Evolutionary conservation across 2,888 invertebrate species (phyloP).

Genomic region (Drosophila merina): DNA sequence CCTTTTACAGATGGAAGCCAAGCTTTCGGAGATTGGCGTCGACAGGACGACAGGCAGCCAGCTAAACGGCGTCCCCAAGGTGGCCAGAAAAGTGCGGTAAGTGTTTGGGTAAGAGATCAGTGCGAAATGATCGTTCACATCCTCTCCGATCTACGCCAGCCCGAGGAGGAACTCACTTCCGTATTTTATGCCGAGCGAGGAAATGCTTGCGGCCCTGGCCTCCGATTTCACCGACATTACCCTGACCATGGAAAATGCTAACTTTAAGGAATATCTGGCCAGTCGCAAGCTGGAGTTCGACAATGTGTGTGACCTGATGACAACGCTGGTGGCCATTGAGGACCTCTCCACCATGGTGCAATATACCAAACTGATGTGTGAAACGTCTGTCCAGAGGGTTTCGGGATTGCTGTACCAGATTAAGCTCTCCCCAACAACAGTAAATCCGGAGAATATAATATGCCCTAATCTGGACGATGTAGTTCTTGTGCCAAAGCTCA

Average conservation of each 20-base stretch:
- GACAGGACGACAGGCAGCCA: too few relatives aligned
- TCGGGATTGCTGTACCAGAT: conserved; percentile 22
- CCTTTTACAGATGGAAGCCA: conserved; percentile 26
- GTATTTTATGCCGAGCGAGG: conserved; percentile 34
- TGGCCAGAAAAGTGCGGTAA: background rate
- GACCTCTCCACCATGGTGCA: conserved; percentile 65
- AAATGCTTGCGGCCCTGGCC: conserved; percentile 43
- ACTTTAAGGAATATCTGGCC: conserved; percentile 51
- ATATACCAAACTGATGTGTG: conserved; percentile 54
- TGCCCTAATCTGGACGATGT: conserved; percentile 60
- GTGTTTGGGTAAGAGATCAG: background rate
- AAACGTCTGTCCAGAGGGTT: conserved; percentile 30
- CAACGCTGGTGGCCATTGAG: conserved; percentile 74
- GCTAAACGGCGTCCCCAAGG: too few relatives aligned
- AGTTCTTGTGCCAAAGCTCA: conserved; percentile 66
- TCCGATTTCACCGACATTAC: conserved; percentile 39
- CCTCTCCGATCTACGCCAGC: conserved; percentile 1
- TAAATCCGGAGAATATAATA: conserved; percentile 64
- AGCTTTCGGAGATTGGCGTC: conserved; percentile 8
- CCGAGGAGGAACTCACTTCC: conserved; percentile 10
- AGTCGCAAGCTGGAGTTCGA: conserved; percentile 38
- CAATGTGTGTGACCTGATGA: conserved; percentile 65
- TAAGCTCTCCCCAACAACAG: background rate
- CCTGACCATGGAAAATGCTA: conserved; percentile 8
- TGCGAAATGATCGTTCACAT: background rate